Evolutionary conservation across 2,113 vertebrate genomes (phyloP), one percentile per base, ranked within the genome.

Genomic region (Ahaetulla prasina): DNA sequence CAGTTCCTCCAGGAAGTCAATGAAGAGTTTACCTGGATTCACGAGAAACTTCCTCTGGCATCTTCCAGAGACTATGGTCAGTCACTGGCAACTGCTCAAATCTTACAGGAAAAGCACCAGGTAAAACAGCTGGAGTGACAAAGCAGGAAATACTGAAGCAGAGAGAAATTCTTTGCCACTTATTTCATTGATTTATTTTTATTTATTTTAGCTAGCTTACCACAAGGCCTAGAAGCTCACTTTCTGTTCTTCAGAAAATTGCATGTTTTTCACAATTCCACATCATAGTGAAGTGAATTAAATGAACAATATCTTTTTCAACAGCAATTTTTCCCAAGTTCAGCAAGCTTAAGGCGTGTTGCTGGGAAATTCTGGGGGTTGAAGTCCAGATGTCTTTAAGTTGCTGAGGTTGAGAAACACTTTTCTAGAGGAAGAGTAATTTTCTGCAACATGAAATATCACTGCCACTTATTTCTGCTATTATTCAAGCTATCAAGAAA

Each of bases 61-160:
- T 93, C 96, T 0, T 94, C 97, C 57, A 97, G 88, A 90, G 98
- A 99, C 88, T 96, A 85, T 11, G 98, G 98, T 1, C 96, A 97
- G 87, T 98, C 98, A 4, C 96, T 97, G 52, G 96, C 96, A 63
- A 63, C 95, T 0, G 95, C 97, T 91, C 97, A 96, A 96, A 97
- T 97, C 68, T 97, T 98, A 89, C 97, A 98, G 55, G 98, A 98
- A 93, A 98, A 98, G 91, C 98, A 99, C 92, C 98, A 99, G 98
- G 98, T 99, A 94, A 86, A 45, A 27, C 74, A 30, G 25, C 6
- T 3, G 18, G 11, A 88, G 35, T 47, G 63, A 30, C 39, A 54
- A 23, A 50, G 55, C 92, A 92, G 7, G 89, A 63, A 94, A 89
- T 86, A 20, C 22, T 90, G 47, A 43, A 0, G 35, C 9, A 43